Evolutionary conservation across 2,888 invertebrate genomes (phyloP).

Genomic region (Lycia hirtaria): DNA sequence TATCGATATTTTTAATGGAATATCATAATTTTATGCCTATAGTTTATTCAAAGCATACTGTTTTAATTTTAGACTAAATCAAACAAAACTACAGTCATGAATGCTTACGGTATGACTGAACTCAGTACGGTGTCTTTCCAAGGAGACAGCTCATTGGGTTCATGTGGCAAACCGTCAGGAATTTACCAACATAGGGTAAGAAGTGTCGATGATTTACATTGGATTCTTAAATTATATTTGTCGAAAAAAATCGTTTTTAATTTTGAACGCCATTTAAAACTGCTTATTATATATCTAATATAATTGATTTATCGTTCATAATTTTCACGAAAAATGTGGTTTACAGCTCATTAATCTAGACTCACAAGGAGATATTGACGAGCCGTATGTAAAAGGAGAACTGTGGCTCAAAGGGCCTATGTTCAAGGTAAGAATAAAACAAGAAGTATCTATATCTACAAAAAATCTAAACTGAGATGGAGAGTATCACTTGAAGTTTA

Average conservation of each 20-base stretch:
- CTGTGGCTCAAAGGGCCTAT: conserved; percentile 71
- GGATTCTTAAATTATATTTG: too few relatives aligned
- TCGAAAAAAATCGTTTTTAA: too few relatives aligned
- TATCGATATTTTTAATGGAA: too few relatives aligned
- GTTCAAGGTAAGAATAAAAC: conserved; percentile 54
- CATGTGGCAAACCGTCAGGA: conserved; percentile 57
- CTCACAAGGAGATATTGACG: conserved; percentile 62
- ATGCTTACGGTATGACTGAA: conserved; percentile 71
- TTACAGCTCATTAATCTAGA: conserved; percentile 7
- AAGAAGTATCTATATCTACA: neutral
- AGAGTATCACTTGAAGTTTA: too few relatives aligned
- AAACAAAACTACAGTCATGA: conserved; percentile 56
- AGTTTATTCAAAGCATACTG: neutral
- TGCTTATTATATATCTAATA: too few relatives aligned
- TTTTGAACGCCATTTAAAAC: too few relatives aligned
- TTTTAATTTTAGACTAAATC: conserved; percentile 48
- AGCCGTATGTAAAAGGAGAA: conserved; percentile 73
- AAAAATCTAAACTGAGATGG: too few relatives aligned
- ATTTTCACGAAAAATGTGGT: neutral
- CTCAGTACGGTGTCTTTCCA: conserved; percentile 53
- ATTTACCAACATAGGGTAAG: conserved; percentile 42
- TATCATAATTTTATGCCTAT: too few relatives aligned
- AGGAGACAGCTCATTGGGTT: conserved; percentile 47
- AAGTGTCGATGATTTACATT: neutral
- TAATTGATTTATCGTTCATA: too few relatives aligned